Percentiles rank a stretch among this genome's conserved stretches.
These are phyloP conservation scores for Drosophila limbata DNA, from an alignment of 2,888 invertebrate genomes.

Conservation along the genomic window DNA sequence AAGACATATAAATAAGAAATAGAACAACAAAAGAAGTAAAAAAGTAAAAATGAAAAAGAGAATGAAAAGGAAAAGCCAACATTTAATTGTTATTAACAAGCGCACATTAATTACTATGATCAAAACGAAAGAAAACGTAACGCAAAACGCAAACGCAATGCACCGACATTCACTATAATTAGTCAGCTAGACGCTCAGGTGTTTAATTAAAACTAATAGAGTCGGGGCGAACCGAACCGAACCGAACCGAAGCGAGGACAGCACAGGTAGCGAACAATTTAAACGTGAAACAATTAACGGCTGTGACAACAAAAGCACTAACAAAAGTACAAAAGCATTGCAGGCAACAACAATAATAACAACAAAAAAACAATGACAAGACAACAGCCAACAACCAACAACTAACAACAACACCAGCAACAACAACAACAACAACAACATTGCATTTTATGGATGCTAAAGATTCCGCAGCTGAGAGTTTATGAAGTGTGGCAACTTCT, in stretches of 20 bases:
- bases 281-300: constrained; percentile 76
- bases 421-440: constrained; percentile 18
- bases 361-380: constrained; percentile 4
- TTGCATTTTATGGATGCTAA: constrained; percentile 32
- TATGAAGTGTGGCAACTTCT: constrained; percentile 45
- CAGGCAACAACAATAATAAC: constrained; percentile 33
- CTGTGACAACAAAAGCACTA: constrained; percentile 25
- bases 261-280: constrained; percentile 38
- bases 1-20: constrained; percentile 20
- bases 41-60: constrained; percentile 4
- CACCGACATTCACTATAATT: constrained; percentile 70
- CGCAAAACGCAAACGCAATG: constrained; percentile 28
- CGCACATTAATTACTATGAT: constrained; percentile 74
- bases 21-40: constrained; percentile 22
- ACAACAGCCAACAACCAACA: constrained; percentile 17
- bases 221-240: constrained; percentile 12
- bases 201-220: constrained; percentile 80
- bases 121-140: constrained; percentile 21
- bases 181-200: constrained; percentile 68
- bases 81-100: constrained; percentile 79
- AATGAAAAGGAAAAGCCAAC: constrained; percentile 40
- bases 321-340: constrained; percentile 45
- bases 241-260: constrained; percentile 16
- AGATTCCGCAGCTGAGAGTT: constrained; percentile 37
- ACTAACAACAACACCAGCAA: constrained; percentile 22